Evolutionary conservation across 1,140 invertebrate genomes (phyloP).

Genomic region (Bombus cullumanus): DNA sequence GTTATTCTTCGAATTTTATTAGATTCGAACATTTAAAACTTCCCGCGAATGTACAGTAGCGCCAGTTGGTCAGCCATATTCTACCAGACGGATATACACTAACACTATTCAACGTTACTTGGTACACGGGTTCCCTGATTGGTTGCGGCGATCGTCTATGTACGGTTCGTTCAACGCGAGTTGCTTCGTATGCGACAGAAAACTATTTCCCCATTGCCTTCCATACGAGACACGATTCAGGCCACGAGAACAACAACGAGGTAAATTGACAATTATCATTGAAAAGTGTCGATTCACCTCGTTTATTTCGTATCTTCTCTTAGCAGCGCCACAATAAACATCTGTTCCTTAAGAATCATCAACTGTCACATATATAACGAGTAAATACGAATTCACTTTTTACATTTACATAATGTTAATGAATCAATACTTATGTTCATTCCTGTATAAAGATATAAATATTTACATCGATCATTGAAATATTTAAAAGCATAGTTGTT

Average conservation of each 20-base stretch:
- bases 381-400: not conserved
- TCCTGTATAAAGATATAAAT: not conserved
- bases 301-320: conserved; percentile 46
- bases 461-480: not conserved
- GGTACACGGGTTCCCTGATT: conserved; percentile 46
- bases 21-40: conserved; percentile 53
- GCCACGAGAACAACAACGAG: conserved; percentile 66
- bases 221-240: conserved; percentile 35
- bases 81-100: conserved; percentile 5
- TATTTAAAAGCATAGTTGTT: not conserved
- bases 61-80: conserved; percentile 35
- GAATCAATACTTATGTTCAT: conserved; percentile 8
- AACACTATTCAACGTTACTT: conserved; percentile 41
- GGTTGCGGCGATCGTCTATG: conserved; percentile 47
- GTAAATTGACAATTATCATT: conserved; percentile 79
- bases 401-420: conserved; percentile 19
- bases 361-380: not conserved
- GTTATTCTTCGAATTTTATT: too few species aligned
- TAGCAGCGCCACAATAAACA: not conserved
- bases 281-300: conserved; percentile 74
- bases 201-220: conserved; percentile 56
- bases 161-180: conserved; percentile 70
- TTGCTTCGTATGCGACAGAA: conserved; percentile 39
- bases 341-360: not conserved
- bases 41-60: conserved; percentile 47